These are phyloP conservation scores for Diacarnus erythraeanus DNA, from an alignment of 37 sponge, comb jelly and placozoan genomes.

Conservation along the genomic window DNA sequence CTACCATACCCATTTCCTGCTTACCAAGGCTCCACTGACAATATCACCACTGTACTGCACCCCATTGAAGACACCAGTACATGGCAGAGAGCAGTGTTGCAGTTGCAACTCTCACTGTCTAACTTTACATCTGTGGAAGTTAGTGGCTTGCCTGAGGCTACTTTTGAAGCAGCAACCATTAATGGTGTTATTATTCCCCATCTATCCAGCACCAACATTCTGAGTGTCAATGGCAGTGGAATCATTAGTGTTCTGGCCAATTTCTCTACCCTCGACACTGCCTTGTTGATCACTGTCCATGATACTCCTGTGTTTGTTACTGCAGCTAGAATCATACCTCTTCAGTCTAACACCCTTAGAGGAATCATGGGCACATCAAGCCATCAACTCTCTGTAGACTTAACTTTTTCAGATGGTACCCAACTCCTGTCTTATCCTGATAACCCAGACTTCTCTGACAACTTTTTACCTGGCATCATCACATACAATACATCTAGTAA, in stretches of 20 bases:
- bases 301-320: slow-evolving; percentile 18
- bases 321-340: slow-evolving; percentile 5
- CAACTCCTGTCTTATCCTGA: slow-evolving; percentile 4
- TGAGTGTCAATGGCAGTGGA: slow-evolving; percentile 16
- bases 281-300: neutral
- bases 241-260: neutral
- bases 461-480: slow-evolving; percentile 7
- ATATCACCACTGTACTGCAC: neutral
- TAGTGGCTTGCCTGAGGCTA: neutral
- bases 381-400: slow-evolving; percentile 6
- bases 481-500: slow-evolving; percentile 6
- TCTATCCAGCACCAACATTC: neutral
- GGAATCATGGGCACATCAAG: slow-evolving; percentile 20
- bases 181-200: neutral
- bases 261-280: neutral
- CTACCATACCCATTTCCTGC: slow-evolving; percentile 37
- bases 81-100: slow-evolving; percentile 34
- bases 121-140: slow-evolving; percentile 15
- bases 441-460: neutral
- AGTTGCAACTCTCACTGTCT: slow-evolving; percentile 17
- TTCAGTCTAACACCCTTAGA: slow-evolving; percentile 20
- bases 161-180: neutral
- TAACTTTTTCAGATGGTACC: slow-evolving; percentile 40
- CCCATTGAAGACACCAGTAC: slow-evolving; percentile 23
- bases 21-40: slow-evolving; percentile 23